A percentile compares a stretch with the other conserved stretches of the same genome.
These are phyloP conservation scores for Campopleginae sp. DNA, from an alignment of 2,888 invertebrate species.

Conservation along the genomic window DNA sequence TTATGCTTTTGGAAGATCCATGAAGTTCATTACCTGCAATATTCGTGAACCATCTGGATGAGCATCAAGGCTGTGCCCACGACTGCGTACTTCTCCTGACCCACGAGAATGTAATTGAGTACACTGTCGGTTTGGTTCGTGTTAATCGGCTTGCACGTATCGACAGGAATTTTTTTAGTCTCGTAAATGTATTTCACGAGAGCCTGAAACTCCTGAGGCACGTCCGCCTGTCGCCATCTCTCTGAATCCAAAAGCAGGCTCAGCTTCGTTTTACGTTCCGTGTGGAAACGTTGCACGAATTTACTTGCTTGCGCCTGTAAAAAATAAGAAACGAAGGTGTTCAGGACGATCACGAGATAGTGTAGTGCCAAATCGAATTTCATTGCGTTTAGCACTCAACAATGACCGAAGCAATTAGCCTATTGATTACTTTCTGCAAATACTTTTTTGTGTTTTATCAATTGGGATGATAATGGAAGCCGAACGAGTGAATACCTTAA, in stretches of 20 bases:
- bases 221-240: conserved; percentile 96
- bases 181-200: conserved; percentile 87
- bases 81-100: conserved; percentile 90
- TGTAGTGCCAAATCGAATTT: no score
- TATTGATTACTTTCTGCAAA: neutral
- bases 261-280: conserved; percentile 93
- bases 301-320: conserved; percentile 91
- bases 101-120: conserved; percentile 85
- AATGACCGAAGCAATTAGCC: neutral
- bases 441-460: neutral
- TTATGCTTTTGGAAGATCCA: no score
- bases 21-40: conserved; percentile 88
- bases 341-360: neutral
- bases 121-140: conserved; percentile 79
- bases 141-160: conserved; percentile 78
- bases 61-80: conserved; percentile 94
- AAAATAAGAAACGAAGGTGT: conserved; percentile 3
- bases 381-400: no score
- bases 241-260: conserved; percentile 94
- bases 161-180: conserved; percentile 85
- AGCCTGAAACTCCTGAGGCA: conserved; percentile 94
- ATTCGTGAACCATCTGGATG: conserved; percentile 95
- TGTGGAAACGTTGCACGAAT: conserved; percentile 96
- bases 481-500: conserved; percentile 85
- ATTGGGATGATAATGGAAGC: neutral